Percentiles rank a stretch among this genome's conserved stretches.
Conservation (phyloP, 2,797 vertebrate species). For the Adrianichthys oophorus region DNA sequence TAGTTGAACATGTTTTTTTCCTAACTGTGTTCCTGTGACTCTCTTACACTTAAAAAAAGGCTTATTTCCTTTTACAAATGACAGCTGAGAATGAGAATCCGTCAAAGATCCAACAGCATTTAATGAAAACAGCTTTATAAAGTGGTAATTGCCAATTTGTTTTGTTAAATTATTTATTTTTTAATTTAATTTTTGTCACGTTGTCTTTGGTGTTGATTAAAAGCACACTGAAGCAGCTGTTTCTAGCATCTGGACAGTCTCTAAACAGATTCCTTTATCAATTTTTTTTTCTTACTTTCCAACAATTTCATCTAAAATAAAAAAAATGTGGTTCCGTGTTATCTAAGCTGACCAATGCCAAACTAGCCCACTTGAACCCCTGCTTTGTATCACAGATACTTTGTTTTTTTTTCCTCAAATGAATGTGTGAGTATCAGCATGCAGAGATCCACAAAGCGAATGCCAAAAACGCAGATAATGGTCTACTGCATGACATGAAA, state of each 20-base stretch:
- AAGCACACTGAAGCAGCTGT: no score
- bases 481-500: conserved; percentile 33
- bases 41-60: conserved; percentile 1
- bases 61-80: not conserved
- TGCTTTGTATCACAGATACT: conserved; percentile 34
- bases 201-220: no score
- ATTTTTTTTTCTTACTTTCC: conserved; percentile 10
- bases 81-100: conserved; percentile 5
- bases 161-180: no score
- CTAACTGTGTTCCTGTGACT: conserved; percentile 2
- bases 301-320: not conserved
- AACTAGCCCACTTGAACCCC: conserved; percentile 57
- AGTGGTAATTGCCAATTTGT: no score
- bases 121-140: conserved; percentile 11
- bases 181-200: no score
- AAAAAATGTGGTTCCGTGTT: conserved; percentile 21
- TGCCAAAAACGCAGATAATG: conserved; percentile 54
- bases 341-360: conserved; percentile 21
- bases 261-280: conserved; percentile 11
- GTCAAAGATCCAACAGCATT: not conserved
- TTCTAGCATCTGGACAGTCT: conserved; percentile 6
- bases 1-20: no score
- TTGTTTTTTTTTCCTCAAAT: conserved; percentile 4
- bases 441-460: conserved; percentile 43
- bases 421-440: conserved; percentile 40